phyloP scores from a whole-genome alignment of 1,140 invertebrate species.

The Atta cephalotes region DNA sequence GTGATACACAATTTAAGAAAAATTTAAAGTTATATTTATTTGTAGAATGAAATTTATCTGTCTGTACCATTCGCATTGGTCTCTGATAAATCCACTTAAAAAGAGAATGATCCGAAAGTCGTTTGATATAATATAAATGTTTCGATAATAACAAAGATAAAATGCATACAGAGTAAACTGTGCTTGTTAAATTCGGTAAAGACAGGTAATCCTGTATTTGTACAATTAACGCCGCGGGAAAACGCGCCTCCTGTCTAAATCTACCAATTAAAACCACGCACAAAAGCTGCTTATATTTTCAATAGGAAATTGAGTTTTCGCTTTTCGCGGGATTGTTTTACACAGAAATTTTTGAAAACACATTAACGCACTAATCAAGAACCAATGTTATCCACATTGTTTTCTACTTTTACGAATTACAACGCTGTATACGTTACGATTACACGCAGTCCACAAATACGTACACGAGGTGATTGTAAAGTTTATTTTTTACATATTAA shows the following conservation, averaged over 20 bases:
- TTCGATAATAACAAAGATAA: not conserved
- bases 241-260: constrained; percentile 25
- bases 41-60: constrained; percentile 3
- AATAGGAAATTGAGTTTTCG: constrained; percentile 50
- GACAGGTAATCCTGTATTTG: constrained; percentile 41
- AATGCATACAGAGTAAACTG: not conserved
- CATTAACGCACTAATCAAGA: constrained; percentile 49
- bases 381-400: not conserved
- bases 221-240: constrained; percentile 46
- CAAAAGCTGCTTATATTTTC: constrained; percentile 48
- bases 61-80: not conserved
- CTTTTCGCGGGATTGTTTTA: constrained; percentile 41
- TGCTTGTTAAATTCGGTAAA: constrained; percentile 37
- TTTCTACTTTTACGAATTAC: constrained; percentile 19
- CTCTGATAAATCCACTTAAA: constrained; percentile 28
- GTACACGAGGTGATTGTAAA: not conserved
- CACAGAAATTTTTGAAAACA: constrained; percentile 34
- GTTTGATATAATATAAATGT: constrained; percentile 5
- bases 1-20: not conserved
- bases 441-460: not conserved
- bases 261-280: constrained; percentile 46
- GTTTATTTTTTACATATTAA: not conserved
- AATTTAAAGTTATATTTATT: not conserved
- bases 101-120: not conserved
- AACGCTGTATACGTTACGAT: not conserved